These are phyloP conservation scores for Belonocnema kinseyi DNA, from an alignment of 1,140 invertebrate species.

Conservation along the genomic window DNA sequence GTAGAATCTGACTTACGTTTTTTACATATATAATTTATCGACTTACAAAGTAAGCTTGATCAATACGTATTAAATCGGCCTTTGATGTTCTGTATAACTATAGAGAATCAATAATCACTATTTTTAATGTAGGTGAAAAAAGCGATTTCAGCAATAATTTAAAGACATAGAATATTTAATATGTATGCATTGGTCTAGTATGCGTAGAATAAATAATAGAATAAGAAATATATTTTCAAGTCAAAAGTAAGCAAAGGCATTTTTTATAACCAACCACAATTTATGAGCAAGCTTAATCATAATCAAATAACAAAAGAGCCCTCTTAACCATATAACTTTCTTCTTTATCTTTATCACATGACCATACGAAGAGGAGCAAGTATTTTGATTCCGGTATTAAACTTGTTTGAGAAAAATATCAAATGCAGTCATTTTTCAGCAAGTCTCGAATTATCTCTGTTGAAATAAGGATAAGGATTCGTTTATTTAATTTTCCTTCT, in stretches of 20 bases:
- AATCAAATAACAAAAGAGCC: too few relatives aligned
- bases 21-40: background rate
- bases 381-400: constrained; percentile 15
- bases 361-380: background rate
- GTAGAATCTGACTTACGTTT: constrained; percentile 21
- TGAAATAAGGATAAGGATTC: constrained; percentile 3
- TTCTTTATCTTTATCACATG: background rate
- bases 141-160: background rate
- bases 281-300: too few relatives aligned
- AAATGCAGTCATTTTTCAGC: background rate
- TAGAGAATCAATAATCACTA: background rate
- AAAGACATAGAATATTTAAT: background rate
- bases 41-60: background rate
- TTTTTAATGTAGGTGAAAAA: too few relatives aligned
- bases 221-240: background rate
- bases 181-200: background rate
- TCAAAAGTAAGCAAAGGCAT: background rate
- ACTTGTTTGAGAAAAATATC: constrained; percentile 15
- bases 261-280: too few relatives aligned
- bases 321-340: background rate
- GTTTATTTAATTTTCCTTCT: background rate
- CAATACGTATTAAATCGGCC: background rate
- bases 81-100: background rate
- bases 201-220: background rate
- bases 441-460: background rate